These are phyloP conservation scores for Autographa gamma DNA, from an alignment of 2,888 invertebrate species.

Conservation along the genomic window DNA sequence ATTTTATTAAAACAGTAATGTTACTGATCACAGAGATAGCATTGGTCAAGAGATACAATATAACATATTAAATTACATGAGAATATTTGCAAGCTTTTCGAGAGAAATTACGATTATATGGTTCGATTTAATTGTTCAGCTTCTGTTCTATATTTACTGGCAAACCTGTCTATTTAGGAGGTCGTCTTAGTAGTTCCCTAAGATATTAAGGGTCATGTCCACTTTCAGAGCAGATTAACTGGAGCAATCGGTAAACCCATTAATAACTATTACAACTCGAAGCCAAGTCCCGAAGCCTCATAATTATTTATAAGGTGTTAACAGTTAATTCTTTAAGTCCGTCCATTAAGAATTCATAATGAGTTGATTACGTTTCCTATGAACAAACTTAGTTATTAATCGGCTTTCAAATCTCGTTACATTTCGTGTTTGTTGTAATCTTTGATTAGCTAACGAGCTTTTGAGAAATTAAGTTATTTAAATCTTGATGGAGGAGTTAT, in stretches of 20 bases:
- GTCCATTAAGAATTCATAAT: slow-evolving; percentile 61
- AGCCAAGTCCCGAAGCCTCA: slow-evolving; percentile 62
- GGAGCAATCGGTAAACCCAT: slow-evolving; percentile 73
- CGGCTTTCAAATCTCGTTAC: slow-evolving; percentile 55
- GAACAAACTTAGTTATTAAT: slow-evolving; percentile 56
- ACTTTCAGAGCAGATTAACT: slow-evolving; percentile 77
- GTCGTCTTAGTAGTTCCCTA: slow-evolving; percentile 56
- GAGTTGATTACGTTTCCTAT: slow-evolving; percentile 43
- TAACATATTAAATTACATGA: background rate
- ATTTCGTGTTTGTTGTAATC: slow-evolving; percentile 42
- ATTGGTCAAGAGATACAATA: background rate
- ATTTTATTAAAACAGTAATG: slow-evolving; percentile 55
- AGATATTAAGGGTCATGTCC: slow-evolving; percentile 65
- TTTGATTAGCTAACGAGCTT: slow-evolving; percentile 39
- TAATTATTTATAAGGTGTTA: slow-evolving; percentile 76
- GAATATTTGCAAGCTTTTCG: background rate
- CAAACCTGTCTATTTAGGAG: background rate
- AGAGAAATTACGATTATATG: background rate
- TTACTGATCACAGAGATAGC: slow-evolving; percentile 4
- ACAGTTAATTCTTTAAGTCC: slow-evolving; percentile 64
- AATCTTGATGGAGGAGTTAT: background rate
- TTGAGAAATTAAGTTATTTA: slow-evolving; percentile 10
- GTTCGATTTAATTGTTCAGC: background rate
- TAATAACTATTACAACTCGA: slow-evolving; percentile 67
- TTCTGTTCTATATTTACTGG: slow-evolving; percentile 12